Evolutionary conservation across 2,113 vertebrate species (phyloP), one percentile per base, ranked within the genome.

Genomic region (Micronisus gabar): DNA sequence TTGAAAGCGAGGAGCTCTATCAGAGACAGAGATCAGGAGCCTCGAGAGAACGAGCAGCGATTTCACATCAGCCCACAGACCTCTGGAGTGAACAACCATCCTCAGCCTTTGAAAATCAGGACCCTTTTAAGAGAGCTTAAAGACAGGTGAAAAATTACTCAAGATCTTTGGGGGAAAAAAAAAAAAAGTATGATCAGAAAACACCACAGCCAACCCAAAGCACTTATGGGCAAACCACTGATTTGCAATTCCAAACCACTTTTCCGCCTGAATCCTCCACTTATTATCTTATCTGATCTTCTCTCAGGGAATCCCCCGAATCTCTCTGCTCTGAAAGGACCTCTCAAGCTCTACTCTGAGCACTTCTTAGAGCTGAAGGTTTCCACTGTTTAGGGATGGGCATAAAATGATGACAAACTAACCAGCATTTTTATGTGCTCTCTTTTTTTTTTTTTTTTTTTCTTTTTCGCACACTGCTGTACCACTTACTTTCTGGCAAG

Each of bases 221-320:
- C 87, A 97, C 91, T 94, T 93, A 93, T 88, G 74, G 91, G 95
- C 89, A 96, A 95, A 97, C 95, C 95, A 93, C 96, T 93, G 84
- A 97, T 96, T 95, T 97, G 94, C 93, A 96, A 95, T 96, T 97
- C 94, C 94, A 96, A 97, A 94, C 94, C 96, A 68, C 94, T 97
- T 95, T 95, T 96, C 94, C 6, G 25, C 81, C 81, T 34, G 29
- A 95, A 95, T 95, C 88, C 62, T 94, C 62, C 67, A 59, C 53
- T 92, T 74, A 50, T 81, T 92, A 76, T 95, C 95, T 97, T 98
- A 97, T 97, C 95, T 97, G 92, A 97, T 96, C 94, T 97, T 88
- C 88, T 96, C 89, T 91, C 71, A 96, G 92, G 95, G 94, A 96
- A 95, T 95, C 89, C 75, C 90, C 78, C 6, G 7, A 92, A 91